Evolutionary conservation across 1,140 invertebrate species (phyloP).

Genomic region (Holcopasites calliopsidis): DNA sequence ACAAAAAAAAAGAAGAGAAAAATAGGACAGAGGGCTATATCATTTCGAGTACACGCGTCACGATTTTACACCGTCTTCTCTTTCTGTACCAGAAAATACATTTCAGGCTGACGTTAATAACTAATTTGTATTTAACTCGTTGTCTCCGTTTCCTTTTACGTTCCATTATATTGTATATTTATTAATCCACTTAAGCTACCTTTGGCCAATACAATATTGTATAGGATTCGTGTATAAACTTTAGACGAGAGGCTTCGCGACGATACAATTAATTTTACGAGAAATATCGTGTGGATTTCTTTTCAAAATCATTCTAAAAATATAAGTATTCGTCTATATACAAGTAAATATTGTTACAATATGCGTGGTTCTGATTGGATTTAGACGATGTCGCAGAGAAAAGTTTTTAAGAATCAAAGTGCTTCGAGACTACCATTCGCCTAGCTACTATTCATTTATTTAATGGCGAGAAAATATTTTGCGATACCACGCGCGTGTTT

Average conservation of each 20-base stretch:
- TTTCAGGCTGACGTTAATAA: slow-evolving; percentile 1
- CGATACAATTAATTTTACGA: slow-evolving; percentile 19
- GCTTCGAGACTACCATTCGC: background rate
- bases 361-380: background rate
- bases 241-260: slow-evolving; percentile 15
- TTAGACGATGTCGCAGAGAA: background rate
- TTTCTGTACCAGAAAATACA: slow-evolving; percentile 12
- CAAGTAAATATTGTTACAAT: slow-evolving; percentile 5
- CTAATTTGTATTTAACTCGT: slow-evolving; percentile 46
- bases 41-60: background rate
- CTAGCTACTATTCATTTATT: no score
- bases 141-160: slow-evolving; percentile 34
- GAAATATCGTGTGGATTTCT: background rate
- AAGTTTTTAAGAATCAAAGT: background rate
- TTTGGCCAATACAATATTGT: slow-evolving; percentile 24
- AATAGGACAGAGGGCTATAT: background rate
- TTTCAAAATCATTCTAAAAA: slow-evolving; percentile 44
- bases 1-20: slow-evolving; percentile 21
- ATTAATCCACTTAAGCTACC: slow-evolving; percentile 35
- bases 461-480: no score
- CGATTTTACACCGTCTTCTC: background rate
- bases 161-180: slow-evolving; percentile 2
- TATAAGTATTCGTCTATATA: slow-evolving; percentile 42
- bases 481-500: no score
- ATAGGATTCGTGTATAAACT: background rate